Conservation (phyloP, 2,113 vertebrate genomes). For the Sitta europaea region DNA sequence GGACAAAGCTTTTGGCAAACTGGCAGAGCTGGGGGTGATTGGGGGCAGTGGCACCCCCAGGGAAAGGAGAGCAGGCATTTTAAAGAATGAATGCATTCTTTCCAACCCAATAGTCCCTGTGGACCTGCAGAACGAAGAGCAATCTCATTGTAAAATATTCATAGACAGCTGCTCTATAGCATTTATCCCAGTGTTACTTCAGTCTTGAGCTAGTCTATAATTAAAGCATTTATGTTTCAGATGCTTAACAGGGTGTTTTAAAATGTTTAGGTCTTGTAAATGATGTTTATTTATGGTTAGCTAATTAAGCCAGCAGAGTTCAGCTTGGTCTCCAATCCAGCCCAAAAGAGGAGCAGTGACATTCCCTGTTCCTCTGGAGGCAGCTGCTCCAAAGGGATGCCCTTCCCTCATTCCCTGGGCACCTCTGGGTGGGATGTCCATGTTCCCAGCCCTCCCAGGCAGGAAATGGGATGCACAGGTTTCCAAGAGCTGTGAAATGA, state of each 20-base stretch:
- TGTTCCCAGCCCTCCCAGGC: not conserved
- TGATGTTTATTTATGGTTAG: constrained; percentile 66
- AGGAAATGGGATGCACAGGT: not conserved
- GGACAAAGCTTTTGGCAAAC: not conserved
- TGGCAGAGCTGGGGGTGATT: not conserved
- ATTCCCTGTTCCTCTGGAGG: not conserved
- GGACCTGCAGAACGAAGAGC: not conserved
- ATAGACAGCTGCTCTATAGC: constrained; percentile 63
- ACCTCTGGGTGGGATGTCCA: not conserved
- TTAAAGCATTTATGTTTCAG: constrained; percentile 70
- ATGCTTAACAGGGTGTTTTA: constrained; percentile 69
- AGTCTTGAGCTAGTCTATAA: constrained; percentile 63
- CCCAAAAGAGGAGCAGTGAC: not conserved
- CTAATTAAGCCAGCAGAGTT: constrained; percentile 55
- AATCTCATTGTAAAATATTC: constrained; percentile 60
- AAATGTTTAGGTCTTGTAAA: constrained; percentile 68
- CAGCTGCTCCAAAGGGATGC: not conserved
- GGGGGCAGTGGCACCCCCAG: not conserved
- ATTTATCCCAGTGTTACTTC: constrained; percentile 65
- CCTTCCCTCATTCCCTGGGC: not conserved
- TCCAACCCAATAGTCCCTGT: not conserved
- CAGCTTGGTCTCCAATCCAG: not conserved
- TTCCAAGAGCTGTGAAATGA: not conserved
- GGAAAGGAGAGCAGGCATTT: not conserved
- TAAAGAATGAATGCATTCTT: not conserved